A percentile compares a stretch with the other conserved stretches of the same genome.
Conservation (phyloP, 2,113 vertebrate genomes). For the Brienomyrus longianalis region DNA sequence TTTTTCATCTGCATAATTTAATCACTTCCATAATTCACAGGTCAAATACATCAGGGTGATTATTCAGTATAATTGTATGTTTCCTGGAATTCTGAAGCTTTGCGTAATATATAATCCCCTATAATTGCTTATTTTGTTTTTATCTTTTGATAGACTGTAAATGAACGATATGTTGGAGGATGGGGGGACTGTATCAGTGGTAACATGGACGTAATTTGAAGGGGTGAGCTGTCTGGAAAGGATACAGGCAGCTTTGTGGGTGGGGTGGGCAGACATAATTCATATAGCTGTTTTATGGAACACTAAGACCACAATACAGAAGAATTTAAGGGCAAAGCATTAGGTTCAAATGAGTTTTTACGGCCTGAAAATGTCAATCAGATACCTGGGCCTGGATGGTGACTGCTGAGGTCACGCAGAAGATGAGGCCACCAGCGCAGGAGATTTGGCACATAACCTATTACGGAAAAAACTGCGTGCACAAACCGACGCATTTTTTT, state of each 20-base stretch:
- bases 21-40: not conserved
- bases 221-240: conserved; percentile 51
- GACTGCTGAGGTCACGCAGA: conserved; percentile 15
- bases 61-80: conserved; percentile 1
- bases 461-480: not conserved
- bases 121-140: conserved; percentile 2
- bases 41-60: not conserved
- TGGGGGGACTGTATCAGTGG: not conserved
- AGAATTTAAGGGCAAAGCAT: conserved; percentile 53
- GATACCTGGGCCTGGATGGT: conserved; percentile 16
- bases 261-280: conserved; percentile 53
- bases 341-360: conserved; percentile 56
- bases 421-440: not conserved
- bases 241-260: conserved; percentile 52
- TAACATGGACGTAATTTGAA: not conserved
- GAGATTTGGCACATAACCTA: not conserved
- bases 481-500: not conserved
- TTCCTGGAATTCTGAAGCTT: not conserved
- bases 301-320: conserved; percentile 54
- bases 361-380: conserved; percentile 46
- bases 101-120: not conserved
- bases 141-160: not conserved
- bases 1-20: not conserved
- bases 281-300: conserved; percentile 62
- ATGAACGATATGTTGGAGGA: not conserved